Percentiles rank a stretch among this genome's conserved stretches.
Evolutionary conservation across 2,797 vertebrate species (phyloP).

Genomic region (Poeciliopsis turneri): DNA sequence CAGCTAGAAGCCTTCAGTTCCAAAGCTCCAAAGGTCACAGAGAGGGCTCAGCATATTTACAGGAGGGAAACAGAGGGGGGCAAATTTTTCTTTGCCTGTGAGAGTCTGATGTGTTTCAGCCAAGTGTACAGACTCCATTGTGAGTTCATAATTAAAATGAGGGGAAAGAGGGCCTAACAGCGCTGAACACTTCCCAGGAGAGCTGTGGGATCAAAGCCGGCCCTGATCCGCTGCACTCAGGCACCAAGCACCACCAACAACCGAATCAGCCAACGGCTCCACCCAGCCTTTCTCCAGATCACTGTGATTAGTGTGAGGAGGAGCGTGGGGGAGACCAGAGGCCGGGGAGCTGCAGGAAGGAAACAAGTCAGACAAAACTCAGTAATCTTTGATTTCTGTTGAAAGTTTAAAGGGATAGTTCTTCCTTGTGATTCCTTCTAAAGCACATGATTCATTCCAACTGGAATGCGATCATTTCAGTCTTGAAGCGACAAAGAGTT

Average conservation of each 20-base stretch:
- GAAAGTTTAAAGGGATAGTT: background rate
- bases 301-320: slow-evolving; percentile 29
- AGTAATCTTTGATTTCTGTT: background rate
- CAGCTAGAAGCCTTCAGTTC: background rate
- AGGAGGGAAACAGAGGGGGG: background rate
- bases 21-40: background rate
- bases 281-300: background rate
- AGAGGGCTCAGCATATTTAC: background rate
- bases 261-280: slow-evolving; percentile 5
- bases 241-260: slow-evolving; percentile 10
- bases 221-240: slow-evolving; percentile 19
- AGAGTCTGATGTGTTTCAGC: background rate
- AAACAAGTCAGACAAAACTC: slow-evolving; percentile 9
- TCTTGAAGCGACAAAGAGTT: background rate
- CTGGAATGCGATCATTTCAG: background rate
- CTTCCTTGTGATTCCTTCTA: background rate
- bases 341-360: slow-evolving; percentile 7
- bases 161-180: slow-evolving; percentile 31
- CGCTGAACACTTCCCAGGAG: slow-evolving; percentile 31
- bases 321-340: slow-evolving; percentile 18
- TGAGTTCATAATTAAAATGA: slow-evolving; percentile 49
- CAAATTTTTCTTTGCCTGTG: background rate
- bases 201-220: slow-evolving; percentile 41
- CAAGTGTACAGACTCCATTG: background rate
- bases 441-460: background rate